These are phyloP conservation scores for Selene dorsalis DNA, from an alignment of 2,797 vertebrate species.

Conservation along the genomic window DNA sequence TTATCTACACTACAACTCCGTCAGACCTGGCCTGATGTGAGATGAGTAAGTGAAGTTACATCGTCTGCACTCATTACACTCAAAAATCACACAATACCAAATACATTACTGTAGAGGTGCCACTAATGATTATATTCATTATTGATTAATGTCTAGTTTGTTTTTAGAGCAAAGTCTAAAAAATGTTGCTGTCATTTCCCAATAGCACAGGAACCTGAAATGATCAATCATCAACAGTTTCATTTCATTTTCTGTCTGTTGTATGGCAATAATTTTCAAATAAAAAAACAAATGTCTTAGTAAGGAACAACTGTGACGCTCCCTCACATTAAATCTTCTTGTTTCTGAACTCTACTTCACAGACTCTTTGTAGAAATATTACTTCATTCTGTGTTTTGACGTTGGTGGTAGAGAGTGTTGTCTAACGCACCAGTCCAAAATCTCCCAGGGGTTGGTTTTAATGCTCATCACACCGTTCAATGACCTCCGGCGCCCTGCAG, in stretches of 20 bases:
- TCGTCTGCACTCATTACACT: not conserved
- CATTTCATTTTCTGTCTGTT: no score
- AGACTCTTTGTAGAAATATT: not conserved
- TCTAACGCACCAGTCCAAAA: conserved; percentile 8
- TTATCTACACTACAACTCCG: conserved; percentile 47
- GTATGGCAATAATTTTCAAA: not conserved
- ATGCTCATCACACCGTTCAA: conserved; percentile 39
- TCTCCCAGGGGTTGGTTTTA: conserved; percentile 14
- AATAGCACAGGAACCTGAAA: no score
- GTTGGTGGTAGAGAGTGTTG: not conserved
- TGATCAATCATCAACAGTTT: no score
- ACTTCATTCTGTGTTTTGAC: conserved; percentile 7
- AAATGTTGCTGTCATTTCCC: no score
- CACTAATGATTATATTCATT: not conserved
- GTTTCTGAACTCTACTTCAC: not conserved
- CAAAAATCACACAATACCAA: not conserved
- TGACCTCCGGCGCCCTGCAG: conserved; percentile 6
- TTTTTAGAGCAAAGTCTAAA: not conserved
- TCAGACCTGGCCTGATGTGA: conserved; percentile 8
- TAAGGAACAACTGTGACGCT: not conserved
- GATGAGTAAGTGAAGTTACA: conserved; percentile 1
- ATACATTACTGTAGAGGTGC: not conserved
- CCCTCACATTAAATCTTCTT: not conserved
- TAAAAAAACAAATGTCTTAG: not conserved
- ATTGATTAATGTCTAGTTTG: not conserved